Conservation (phyloP, 2,113 vertebrate species). For the Chiloscyllium plagiosum region DNA sequence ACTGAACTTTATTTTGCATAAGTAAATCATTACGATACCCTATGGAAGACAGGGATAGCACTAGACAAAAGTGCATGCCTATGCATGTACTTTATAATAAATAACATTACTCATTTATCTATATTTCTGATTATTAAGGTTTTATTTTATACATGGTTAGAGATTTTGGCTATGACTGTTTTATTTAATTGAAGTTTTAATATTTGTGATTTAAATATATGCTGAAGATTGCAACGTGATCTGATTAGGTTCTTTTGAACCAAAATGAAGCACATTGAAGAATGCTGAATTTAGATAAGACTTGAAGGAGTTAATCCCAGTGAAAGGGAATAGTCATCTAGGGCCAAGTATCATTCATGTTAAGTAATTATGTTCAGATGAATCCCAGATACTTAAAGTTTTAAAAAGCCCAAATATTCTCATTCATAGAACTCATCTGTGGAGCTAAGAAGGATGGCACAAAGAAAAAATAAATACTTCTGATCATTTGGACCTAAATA, state of each 20-base stretch:
- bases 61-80: background rate
- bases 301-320: slow-evolving; percentile 1
- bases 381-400: slow-evolving; percentile 16
- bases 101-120: background rate
- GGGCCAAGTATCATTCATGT: slow-evolving; percentile 30
- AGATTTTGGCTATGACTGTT: background rate
- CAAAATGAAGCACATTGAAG: background rate
- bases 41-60: background rate
- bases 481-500: slow-evolving; percentile 19
- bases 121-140: background rate
- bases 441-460: background rate
- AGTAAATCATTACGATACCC: background rate
- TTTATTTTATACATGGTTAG: background rate
- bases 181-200: background rate
- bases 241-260: background rate
- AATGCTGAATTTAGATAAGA: background rate
- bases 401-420: background rate
- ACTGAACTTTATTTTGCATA: slow-evolving; percentile 16
- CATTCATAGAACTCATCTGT: slow-evolving; percentile 20
- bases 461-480: slow-evolving; percentile 12
- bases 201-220: background rate
- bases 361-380: slow-evolving; percentile 29
- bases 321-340: background rate
- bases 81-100: background rate
- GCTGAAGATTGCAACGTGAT: no score